phyloP scores from a whole-genome alignment of 1,140 invertebrate species.

The Nebria ingens region DNA sequence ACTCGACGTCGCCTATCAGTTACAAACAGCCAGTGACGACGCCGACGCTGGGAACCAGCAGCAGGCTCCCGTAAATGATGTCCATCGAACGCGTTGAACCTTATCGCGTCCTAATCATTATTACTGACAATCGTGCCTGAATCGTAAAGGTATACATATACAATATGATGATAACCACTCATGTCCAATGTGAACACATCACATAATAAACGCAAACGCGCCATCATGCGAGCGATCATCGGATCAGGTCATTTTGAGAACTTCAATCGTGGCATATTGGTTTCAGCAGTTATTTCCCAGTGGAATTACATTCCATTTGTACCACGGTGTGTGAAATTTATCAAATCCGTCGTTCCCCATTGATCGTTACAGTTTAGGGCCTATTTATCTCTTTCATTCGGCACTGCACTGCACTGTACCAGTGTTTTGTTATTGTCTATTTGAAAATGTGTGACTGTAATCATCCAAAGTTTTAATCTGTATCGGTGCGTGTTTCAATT shows the following conservation, averaged over 20 bases:
- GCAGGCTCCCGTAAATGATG: too few species aligned
- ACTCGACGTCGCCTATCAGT: too few species aligned
- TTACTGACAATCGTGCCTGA: too few species aligned
- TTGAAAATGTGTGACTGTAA: slow-evolving; percentile 1
- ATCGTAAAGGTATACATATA: too few species aligned
- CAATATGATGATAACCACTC: too few species aligned
- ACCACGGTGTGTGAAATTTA: not conserved
- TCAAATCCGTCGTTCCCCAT: not conserved
- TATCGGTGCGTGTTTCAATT: not conserved
- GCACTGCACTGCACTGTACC: too few species aligned
- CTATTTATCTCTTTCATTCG: not conserved
- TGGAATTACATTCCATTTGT: not conserved
- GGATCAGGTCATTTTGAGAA: not conserved
- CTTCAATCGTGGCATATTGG: not conserved
- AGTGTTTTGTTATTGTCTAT: too few species aligned
- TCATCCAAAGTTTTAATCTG: not conserved
- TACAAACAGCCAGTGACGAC: too few species aligned
- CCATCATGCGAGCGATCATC: not conserved
- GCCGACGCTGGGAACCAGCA: too few species aligned
- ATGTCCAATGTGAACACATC: not conserved
- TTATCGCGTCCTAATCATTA: too few species aligned
- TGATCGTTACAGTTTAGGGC: not conserved
- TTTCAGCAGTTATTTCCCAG: not conserved
- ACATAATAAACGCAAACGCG: not conserved
- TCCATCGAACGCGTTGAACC: too few species aligned